These are phyloP conservation scores for Sebastes goodei DNA, from an alignment of 2,797 vertebrate genomes.

Conservation along the genomic window DNA sequence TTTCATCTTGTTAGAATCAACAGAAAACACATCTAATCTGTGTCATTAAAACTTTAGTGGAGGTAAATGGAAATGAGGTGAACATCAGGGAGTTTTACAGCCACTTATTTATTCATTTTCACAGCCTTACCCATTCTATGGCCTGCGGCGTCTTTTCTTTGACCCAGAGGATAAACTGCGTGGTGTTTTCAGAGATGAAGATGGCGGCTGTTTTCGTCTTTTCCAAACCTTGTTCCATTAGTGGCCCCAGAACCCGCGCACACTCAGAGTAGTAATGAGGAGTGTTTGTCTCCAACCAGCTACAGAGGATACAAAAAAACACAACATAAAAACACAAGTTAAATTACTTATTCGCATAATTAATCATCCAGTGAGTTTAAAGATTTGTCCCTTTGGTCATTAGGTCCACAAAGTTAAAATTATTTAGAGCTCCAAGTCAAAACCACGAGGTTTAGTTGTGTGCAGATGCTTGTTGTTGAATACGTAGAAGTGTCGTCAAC, in stretches of 20 bases:
- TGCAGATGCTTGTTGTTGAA: too few relatives aligned
- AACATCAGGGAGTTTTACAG: not conserved
- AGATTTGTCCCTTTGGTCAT: too few relatives aligned
- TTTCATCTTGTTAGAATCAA: not conserved
- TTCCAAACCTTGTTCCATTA: conserved; percentile 80
- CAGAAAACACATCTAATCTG: not conserved
- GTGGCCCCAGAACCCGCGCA: conserved; percentile 74
- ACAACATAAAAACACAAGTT: not conserved
- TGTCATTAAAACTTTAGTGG: fast-evolving
- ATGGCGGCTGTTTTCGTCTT: conserved; percentile 61
- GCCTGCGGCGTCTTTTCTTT: conserved; percentile 78
- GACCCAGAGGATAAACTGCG: conserved; percentile 78
- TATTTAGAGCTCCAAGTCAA: too few relatives aligned
- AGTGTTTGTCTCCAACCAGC: conserved; percentile 88
- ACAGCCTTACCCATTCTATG: conserved; percentile 85
- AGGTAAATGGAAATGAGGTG: too few relatives aligned
- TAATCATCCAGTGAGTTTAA: not conserved
- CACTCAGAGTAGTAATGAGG: conserved; percentile 83
- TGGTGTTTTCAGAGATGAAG: conserved; percentile 74
- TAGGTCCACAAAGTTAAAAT: too few relatives aligned
- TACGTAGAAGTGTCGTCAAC: too few relatives aligned
- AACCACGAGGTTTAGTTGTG: too few relatives aligned
- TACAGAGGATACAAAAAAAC: conserved; percentile 54
- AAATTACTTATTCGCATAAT: not conserved
- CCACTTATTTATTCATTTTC: not conserved